phyloP scores from a whole-genome alignment of 1,140 invertebrate genomes.

The Phymastichus coffea region DNA sequence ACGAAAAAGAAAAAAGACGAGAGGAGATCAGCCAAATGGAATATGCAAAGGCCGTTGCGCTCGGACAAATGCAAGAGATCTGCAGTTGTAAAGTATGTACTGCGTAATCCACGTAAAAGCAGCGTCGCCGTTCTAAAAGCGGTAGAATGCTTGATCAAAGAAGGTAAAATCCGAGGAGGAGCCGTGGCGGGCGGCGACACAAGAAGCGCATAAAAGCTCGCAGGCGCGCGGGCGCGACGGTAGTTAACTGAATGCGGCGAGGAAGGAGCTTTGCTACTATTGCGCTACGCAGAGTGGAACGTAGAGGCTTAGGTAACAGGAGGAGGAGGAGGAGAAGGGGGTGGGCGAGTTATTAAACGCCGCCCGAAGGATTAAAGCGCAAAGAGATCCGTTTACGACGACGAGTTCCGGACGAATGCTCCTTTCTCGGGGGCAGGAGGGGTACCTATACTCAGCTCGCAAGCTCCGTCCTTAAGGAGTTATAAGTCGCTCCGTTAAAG shows the following conservation, averaged over 20 bases:
- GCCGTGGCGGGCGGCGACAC: not conserved
- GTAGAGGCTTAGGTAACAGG: no score
- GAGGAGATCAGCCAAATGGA: no score
- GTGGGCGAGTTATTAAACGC: constrained; percentile 31
- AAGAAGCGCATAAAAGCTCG: constrained; percentile 11
- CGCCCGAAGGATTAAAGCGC: constrained; percentile 20
- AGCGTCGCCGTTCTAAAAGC: not conserved
- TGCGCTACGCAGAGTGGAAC: no score
- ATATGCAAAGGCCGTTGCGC: no score
- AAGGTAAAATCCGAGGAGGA: constrained; percentile 25
- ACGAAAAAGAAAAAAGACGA: no score
- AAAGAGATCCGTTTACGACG: constrained; percentile 26
- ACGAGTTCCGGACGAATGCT: constrained; percentile 13
- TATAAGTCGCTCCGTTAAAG: no score
- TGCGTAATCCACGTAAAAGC: constrained; percentile 26
- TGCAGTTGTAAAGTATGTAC: no score
- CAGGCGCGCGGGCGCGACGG: not conserved
- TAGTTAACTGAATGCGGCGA: constrained; percentile 26
- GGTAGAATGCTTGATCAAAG: constrained; percentile 41
- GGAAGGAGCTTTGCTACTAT: no score
- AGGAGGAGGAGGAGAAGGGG: constrained; percentile 18
- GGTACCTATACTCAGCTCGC: no score
- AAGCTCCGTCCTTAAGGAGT: no score
- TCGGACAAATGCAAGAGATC: no score
- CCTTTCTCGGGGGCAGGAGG: no score